Evolutionary conservation across 2,888 invertebrate genomes (phyloP).

Genomic region (Clitarchus hookeri): DNA sequence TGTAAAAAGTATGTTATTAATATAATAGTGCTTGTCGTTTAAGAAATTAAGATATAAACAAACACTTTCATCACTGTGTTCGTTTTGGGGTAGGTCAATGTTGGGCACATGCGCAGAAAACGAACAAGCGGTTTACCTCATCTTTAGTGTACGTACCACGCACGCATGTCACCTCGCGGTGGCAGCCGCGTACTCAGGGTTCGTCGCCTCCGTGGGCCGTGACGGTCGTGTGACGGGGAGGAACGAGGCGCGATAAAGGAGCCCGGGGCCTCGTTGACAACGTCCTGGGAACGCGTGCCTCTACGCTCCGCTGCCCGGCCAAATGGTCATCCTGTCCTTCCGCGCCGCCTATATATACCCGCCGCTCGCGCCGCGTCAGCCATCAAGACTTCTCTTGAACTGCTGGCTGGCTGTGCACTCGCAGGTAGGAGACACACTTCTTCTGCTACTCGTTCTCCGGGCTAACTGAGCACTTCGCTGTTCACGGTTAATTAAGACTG

Average conservation of each 20-base stretch:
- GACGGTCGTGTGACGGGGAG: background rate
- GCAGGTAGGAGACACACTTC: background rate
- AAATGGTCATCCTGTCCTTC: constrained; percentile 4
- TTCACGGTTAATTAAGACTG: no score
- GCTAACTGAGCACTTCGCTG: no score
- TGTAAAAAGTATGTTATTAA: no score
- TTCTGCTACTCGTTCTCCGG: no score
- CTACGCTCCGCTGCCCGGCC: background rate
- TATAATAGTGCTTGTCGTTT: no score
- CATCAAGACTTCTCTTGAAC: background rate
- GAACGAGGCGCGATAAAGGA: background rate
- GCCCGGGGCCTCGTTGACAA: background rate
- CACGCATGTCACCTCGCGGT: no score
- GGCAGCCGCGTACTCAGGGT: background rate
- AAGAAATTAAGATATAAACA: no score
- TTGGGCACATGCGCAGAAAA: no score
- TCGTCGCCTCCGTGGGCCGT: background rate
- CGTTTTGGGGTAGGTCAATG: no score
- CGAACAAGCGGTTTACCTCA: no score
- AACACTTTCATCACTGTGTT: no score
- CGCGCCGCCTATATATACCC: background rate
- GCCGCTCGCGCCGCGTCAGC: background rate
- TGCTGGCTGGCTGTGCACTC: background rate
- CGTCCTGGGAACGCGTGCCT: constrained; percentile 1
- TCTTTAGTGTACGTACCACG: no score